Conservation (phyloP, 1,140 invertebrate genomes). For the Danaus melanippus region DNA sequence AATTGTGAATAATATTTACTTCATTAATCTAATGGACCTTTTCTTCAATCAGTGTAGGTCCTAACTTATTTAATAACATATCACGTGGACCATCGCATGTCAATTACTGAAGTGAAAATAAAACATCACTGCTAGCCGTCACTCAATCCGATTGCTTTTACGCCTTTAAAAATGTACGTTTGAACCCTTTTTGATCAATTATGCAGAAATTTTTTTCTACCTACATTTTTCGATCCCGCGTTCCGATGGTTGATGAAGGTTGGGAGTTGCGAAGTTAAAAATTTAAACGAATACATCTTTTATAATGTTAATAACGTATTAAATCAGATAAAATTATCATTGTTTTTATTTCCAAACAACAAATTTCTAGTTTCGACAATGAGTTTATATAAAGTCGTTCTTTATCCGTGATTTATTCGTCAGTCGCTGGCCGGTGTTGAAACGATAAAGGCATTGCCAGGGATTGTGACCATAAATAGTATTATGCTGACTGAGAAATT, state of each 20-base stretch:
- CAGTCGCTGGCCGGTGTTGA: slow-evolving; percentile 1
- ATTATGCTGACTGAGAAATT: no score
- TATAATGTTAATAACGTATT: no score
- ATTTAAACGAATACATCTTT: slow-evolving; percentile 9
- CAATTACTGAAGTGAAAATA: no score
- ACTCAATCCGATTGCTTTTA: slow-evolving; percentile 7
- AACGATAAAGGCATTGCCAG: background rate
- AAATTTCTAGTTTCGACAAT: no score
- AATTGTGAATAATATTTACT: no score
- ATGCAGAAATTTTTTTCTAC: slow-evolving; percentile 10
- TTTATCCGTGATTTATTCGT: slow-evolving; percentile 7
- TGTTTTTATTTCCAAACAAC: no score
- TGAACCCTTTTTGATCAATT: slow-evolving; percentile 12
- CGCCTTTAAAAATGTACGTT: slow-evolving; percentile 14
- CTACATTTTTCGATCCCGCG: background rate
- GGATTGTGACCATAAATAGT: no score
- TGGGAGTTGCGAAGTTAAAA: background rate
- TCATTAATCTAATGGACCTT: no score
- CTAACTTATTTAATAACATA: background rate
- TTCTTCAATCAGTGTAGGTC: no score
- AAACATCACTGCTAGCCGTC: no score
- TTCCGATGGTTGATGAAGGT: slow-evolving; percentile 6
- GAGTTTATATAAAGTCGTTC: slow-evolving; percentile 7
- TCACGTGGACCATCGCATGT: no score
- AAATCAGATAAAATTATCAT: no score